Percentiles rank a stretch among this genome's conserved stretches.
These are phyloP conservation scores for Leptatherina wallacei DNA, from an alignment of 2,797 vertebrate species.

Conservation along the genomic window DNA sequence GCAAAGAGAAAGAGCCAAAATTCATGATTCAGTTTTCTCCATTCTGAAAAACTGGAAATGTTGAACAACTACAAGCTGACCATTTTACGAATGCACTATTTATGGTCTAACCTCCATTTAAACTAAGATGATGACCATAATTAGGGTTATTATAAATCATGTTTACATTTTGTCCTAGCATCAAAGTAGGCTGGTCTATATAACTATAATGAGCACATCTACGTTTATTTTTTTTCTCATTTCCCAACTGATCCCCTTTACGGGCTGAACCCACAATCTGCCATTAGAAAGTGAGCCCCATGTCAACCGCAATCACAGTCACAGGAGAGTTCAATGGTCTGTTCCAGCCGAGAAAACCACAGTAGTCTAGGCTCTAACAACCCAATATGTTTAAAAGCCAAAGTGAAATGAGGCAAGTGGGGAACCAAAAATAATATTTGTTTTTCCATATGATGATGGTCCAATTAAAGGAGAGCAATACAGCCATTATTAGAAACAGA, in stretches of 20 bases:
- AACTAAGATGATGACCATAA: slow-evolving; percentile 50
- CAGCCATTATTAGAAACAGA: slow-evolving; percentile 75
- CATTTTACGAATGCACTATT: slow-evolving; percentile 25
- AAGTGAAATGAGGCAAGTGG: slow-evolving; percentile 56
- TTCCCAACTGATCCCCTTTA: slow-evolving; percentile 60
- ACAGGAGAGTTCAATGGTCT: slow-evolving; percentile 69
- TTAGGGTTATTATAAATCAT: slow-evolving; percentile 57
- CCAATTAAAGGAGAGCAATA: slow-evolving; percentile 76
- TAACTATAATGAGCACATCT: slow-evolving; percentile 48
- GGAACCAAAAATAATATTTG: slow-evolving; percentile 83
- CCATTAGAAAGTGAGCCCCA: slow-evolving; percentile 65
- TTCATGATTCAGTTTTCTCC: slow-evolving; percentile 22
- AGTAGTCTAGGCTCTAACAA: slow-evolving; percentile 61
- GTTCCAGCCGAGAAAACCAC: slow-evolving; percentile 68
- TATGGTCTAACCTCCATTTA: slow-evolving; percentile 32
- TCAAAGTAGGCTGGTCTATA: slow-evolving; percentile 28
- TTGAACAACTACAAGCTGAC: slow-evolving; percentile 23
- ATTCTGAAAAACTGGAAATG: slow-evolving; percentile 37
- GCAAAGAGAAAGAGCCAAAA: slow-evolving; percentile 23
- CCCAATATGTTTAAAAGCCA: slow-evolving; percentile 49
- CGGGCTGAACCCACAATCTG: slow-evolving; percentile 39
- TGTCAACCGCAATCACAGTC: slow-evolving; percentile 73
- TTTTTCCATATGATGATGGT: slow-evolving; percentile 79
- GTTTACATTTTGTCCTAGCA: slow-evolving; percentile 53
- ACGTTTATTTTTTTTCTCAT: slow-evolving; percentile 44